A percentile compares a stretch with the other conserved stretches of the same genome.
Conservation (phyloP, 2,797 vertebrate species). For the Phataginus tricuspis region DNA sequence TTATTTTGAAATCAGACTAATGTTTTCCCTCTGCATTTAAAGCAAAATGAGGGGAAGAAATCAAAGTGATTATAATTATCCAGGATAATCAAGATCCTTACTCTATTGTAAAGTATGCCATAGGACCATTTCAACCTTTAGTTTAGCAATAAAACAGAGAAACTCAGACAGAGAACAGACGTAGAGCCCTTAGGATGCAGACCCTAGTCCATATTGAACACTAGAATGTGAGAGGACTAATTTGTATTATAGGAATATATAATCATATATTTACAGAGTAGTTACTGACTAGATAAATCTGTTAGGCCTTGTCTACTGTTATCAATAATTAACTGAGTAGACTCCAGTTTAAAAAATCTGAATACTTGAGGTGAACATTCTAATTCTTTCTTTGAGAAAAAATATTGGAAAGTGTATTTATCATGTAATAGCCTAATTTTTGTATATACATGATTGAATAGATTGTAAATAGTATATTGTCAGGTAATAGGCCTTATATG, state of each 20-base stretch:
- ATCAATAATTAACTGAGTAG: not conserved
- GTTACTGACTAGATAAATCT: not conserved
- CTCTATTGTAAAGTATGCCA: constrained; percentile 30
- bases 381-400: constrained; percentile 30
- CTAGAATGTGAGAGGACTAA: not conserved
- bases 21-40: not conserved
- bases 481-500: not conserved
- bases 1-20: constrained; percentile 60
- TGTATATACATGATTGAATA: not conserved
- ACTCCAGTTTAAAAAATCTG: not conserved
- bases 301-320: not conserved
- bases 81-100: constrained; percentile 55
- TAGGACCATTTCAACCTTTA: not conserved
- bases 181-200: not conserved
- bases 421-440: constrained; percentile 14
- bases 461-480: constrained; percentile 18
- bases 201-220: not conserved
- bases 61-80: constrained; percentile 47
- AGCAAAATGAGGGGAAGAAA: constrained; percentile 12
- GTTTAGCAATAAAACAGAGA: constrained; percentile 69
- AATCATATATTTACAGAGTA: not conserved
- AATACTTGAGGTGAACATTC: not conserved
- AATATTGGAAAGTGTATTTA: not conserved
- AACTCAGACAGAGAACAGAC: constrained; percentile 47
- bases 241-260: not conserved